A percentile compares a stretch with the other conserved stretches of the same genome.
phyloP scores from a whole-genome alignment of 92 coral and sea anemone genomes.

The Bergia puertoricense region DNA sequence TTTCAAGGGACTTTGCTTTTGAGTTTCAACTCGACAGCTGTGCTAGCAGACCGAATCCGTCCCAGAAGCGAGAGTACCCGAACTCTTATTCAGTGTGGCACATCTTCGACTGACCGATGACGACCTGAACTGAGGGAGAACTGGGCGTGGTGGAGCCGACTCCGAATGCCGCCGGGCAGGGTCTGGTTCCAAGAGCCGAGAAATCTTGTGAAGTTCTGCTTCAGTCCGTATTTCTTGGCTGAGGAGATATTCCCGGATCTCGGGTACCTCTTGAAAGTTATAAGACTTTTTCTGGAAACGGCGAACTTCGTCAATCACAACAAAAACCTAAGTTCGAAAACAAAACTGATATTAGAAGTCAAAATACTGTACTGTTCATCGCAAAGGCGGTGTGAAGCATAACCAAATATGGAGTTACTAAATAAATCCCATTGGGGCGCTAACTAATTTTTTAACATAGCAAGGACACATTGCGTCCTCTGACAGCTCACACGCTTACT shows the following conservation, averaged over 20 bases:
- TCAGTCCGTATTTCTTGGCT: conserved; percentile 84
- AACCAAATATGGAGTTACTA: not conserved
- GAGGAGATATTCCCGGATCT: conserved; percentile 81
- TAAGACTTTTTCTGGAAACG: conserved; percentile 91
- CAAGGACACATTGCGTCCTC: too few species aligned
- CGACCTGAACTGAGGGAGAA: conserved; percentile 50
- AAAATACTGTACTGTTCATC: too few species aligned
- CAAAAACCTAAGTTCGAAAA: conserved; percentile 57
- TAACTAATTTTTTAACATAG: too few species aligned
- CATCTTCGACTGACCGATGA: conserved; percentile 20
- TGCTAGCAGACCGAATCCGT: conserved; percentile 36
- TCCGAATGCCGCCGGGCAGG: conserved; percentile 78
- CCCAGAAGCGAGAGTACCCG: conserved; percentile 14
- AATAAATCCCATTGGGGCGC: not conserved
- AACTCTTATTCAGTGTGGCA: conserved; percentile 6
- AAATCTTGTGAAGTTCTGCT: conserved; percentile 87
- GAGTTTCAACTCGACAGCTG: too few species aligned
- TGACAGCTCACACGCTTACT: too few species aligned
- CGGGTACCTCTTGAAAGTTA: conserved; percentile 93
- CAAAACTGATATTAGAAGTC: not conserved
- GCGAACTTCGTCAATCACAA: conserved; percentile 87
- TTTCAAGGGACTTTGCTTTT: too few species aligned
- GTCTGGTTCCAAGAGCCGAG: conserved; percentile 91
- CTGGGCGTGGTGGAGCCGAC: conserved; percentile 59
- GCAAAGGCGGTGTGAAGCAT: too few species aligned